Evolutionary conservation across 1,140 invertebrate genomes (phyloP).

Genomic region (Oedothorax gibbosus): DNA sequence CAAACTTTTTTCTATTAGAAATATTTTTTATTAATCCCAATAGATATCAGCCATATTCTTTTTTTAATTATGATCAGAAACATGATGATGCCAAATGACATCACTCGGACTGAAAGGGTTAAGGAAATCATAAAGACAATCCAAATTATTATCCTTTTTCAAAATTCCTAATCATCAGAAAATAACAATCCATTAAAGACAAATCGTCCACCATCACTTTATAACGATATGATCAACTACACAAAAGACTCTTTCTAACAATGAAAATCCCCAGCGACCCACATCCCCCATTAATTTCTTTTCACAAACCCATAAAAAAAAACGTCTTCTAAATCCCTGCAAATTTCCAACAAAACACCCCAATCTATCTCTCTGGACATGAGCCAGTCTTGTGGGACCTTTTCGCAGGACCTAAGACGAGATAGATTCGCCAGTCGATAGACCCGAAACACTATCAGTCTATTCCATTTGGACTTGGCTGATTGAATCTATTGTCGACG

Average conservation of each 20-base stretch:
- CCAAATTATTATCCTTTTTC: too few species aligned
- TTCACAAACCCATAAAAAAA: background rate
- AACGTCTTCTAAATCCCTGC: background rate
- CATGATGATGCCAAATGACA: too few species aligned
- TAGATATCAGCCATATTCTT: too few species aligned
- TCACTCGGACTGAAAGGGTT: too few species aligned
- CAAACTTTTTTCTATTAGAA: too few species aligned
- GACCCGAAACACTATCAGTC: conserved; percentile 56
- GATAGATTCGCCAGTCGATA: conserved; percentile 44
- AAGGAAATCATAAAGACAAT: too few species aligned
- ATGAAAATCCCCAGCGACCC: background rate
- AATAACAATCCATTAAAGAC: too few species aligned
- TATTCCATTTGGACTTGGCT: conserved; percentile 38
- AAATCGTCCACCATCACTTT: too few species aligned
- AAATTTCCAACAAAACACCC: conserved; percentile 32
- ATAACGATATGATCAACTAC: too few species aligned
- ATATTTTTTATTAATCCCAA: too few species aligned
- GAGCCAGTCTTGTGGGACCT: conserved; percentile 19
- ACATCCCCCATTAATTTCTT: background rate
- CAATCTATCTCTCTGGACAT: conserved; percentile 22
- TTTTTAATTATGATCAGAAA: too few species aligned
- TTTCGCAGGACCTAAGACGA: conserved; percentile 11
- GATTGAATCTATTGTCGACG: conserved; percentile 60
- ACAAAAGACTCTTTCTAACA: background rate
- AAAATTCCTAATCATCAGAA: too few species aligned